phyloP scores from a whole-genome alignment of 2,888 invertebrate genomes.

The Liodrosophila aerea region DNA sequence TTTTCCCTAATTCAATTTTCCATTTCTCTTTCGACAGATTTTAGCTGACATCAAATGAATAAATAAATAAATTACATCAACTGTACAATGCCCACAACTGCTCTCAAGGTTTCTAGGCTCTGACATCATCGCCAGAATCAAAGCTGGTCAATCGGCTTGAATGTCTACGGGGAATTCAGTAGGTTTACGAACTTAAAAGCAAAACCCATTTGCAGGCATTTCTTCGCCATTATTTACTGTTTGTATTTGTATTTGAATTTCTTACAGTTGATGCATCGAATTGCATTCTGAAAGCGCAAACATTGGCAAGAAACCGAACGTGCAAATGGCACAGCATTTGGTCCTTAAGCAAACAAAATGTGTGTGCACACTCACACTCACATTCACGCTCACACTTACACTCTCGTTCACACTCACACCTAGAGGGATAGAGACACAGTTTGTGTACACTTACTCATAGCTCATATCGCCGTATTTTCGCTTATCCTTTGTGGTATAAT shows the following conservation, averaged over 20 bases:
- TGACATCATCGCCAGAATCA: background rate
- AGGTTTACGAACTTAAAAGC: background rate
- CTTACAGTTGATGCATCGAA: slow-evolving; percentile 54
- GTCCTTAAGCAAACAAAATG: slow-evolving; percentile 55
- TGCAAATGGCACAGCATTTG: slow-evolving; percentile 58
- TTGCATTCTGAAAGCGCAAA: slow-evolving; percentile 51
- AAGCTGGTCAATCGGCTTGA: background rate
- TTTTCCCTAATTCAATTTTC: no score
- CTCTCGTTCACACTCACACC: background rate
- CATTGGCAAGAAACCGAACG: slow-evolving; percentile 28
- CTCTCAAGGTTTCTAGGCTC: background rate
- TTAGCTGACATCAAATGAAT: no score
- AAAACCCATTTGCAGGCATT: slow-evolving; percentile 15
- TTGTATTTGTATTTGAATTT: slow-evolving; percentile 41
- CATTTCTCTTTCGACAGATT: no score
- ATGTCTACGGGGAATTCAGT: no score
- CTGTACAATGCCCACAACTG: no score
- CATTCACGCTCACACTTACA: slow-evolving; percentile 6
- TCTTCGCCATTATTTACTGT: slow-evolving; percentile 13
- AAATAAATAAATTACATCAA: no score
- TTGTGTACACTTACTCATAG: slow-evolving; percentile 74
- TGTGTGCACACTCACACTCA: slow-evolving; percentile 15
- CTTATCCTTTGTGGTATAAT: slow-evolving; percentile 70
- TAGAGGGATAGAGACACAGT: slow-evolving; percentile 3
- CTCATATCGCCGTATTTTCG: slow-evolving; percentile 74